phyloP scores from a whole-genome alignment of 2,797 vertebrate species.

The Poeciliopsis turneri region DNA sequence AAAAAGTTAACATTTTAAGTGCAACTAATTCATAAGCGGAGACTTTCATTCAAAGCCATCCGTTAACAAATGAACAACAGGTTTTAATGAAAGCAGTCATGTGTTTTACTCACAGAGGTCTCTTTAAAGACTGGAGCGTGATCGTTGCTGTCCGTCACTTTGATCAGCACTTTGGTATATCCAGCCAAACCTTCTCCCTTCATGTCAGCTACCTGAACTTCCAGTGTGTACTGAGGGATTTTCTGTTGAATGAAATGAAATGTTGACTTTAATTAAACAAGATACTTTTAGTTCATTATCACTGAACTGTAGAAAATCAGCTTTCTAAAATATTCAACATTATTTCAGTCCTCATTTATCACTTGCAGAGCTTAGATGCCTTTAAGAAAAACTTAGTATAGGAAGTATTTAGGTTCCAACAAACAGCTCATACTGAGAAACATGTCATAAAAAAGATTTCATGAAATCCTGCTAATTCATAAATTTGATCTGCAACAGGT shows the following conservation, averaged over 20 bases:
- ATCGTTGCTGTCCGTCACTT: constrained; percentile 81
- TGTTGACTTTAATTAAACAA: neutral
- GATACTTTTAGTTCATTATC: neutral
- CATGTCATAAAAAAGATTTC: neutral
- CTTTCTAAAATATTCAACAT: too few relatives aligned
- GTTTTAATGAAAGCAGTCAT: too few relatives aligned
- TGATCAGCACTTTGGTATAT: constrained; percentile 76
- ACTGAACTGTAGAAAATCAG: too few relatives aligned
- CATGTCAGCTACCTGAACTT: constrained; percentile 80
- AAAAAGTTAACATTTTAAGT: too few relatives aligned
- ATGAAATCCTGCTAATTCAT: neutral
- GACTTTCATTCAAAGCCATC: too few relatives aligned
- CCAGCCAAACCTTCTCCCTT: constrained; percentile 65
- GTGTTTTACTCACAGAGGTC: constrained; percentile 25
- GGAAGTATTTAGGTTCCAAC: neutral
- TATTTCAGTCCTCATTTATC: too few relatives aligned
- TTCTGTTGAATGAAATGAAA: constrained; percentile 66
- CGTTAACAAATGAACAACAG: neutral
- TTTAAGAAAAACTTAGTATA: neutral
- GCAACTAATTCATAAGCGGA: too few relatives aligned
- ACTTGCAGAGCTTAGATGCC: neutral
- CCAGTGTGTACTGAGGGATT: constrained; percentile 79
- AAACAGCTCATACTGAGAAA: neutral
- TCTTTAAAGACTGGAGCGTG: constrained; percentile 79
- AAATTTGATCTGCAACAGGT: neutral